Conservation (phyloP, 2,113 vertebrate genomes). For the Lipophrys pholis region DNA sequence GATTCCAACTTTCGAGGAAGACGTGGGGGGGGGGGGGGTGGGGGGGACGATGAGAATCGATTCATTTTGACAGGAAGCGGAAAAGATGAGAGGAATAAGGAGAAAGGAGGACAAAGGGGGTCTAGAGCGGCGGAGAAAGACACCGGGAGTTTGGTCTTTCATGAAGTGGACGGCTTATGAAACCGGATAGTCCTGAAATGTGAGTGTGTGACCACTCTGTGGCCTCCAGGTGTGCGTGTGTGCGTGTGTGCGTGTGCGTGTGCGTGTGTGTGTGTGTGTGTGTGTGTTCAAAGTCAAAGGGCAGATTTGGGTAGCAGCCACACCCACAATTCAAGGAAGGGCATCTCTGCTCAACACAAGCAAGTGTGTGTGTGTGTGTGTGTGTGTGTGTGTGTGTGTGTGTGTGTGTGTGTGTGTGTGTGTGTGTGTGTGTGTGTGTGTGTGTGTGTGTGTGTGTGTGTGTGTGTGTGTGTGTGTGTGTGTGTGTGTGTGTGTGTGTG, state of each 20-base stretch:
- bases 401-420: constrained; percentile 23
- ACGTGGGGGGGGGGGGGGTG: no score
- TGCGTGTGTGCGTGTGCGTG: no score
- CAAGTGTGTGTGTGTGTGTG: constrained; percentile 12
- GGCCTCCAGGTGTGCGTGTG: constrained; percentile 68
- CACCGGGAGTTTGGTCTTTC: constrained; percentile 67
- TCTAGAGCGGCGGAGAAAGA: constrained; percentile 70
- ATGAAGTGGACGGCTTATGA: constrained; percentile 72
- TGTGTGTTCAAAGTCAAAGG: constrained; percentile 66
- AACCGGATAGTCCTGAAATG: constrained; percentile 77
- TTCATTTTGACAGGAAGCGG: constrained; percentile 45
- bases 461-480: constrained; percentile 1
- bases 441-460: constrained; percentile 8
- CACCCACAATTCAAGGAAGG: constrained; percentile 61
- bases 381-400: constrained; percentile 7
- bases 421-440: constrained; percentile 25
- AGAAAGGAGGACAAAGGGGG: constrained; percentile 61
- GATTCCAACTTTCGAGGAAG: no score
- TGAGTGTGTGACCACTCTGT: constrained; percentile 71
- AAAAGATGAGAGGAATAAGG: constrained; percentile 63
- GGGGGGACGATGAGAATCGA: not conserved
- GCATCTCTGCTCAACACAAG: constrained; percentile 59
- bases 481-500: constrained; percentile 19
- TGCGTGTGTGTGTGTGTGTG: constrained; percentile 36
- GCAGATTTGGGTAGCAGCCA: constrained; percentile 65